Evolutionary conservation across 2,888 invertebrate species (phyloP).

Genomic region (Dryadula phaetusa): DNA sequence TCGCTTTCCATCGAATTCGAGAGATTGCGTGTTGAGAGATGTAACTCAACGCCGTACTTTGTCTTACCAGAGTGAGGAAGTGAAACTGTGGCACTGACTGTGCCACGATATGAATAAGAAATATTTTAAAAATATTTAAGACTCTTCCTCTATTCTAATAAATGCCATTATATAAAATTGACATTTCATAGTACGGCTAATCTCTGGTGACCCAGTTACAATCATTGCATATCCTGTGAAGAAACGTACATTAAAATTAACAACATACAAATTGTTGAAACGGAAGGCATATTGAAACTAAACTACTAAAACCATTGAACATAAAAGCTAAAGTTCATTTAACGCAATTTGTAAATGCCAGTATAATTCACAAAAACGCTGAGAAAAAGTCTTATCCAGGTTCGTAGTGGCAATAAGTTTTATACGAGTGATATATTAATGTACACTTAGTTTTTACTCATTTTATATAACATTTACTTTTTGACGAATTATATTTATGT

Average conservation of each 20-base stretch:
- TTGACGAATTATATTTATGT: neutral
- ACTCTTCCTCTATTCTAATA: neutral
- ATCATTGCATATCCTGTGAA: slow-evolving; percentile 26
- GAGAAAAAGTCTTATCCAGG: slow-evolving; percentile 20
- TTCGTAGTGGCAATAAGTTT: slow-evolving; percentile 17
- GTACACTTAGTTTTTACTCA: neutral
- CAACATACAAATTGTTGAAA: slow-evolving; percentile 10
- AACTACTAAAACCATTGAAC: slow-evolving; percentile 5
- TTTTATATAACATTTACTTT: neutral
- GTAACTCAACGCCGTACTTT: too few species aligned
- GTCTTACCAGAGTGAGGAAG: too few species aligned
- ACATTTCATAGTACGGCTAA: slow-evolving; percentile 1
- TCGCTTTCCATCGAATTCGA: too few species aligned
- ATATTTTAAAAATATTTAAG: neutral
- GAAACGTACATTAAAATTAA: slow-evolving; percentile 25
- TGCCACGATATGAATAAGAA: too few species aligned
- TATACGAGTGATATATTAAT: slow-evolving; percentile 2
- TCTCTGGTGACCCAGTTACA: slow-evolving; percentile 19
- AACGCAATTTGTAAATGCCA: slow-evolving; percentile 40
- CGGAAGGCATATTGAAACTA: neutral
- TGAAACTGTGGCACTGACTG: too few species aligned
- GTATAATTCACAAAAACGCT: slow-evolving; percentile 40
- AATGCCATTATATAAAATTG: neutral
- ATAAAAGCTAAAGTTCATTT: slow-evolving; percentile 26
- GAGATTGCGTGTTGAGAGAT: too few species aligned